Evolutionary conservation across 2,888 invertebrate genomes (phyloP).

Genomic region (Toxonevra muliebris): DNA sequence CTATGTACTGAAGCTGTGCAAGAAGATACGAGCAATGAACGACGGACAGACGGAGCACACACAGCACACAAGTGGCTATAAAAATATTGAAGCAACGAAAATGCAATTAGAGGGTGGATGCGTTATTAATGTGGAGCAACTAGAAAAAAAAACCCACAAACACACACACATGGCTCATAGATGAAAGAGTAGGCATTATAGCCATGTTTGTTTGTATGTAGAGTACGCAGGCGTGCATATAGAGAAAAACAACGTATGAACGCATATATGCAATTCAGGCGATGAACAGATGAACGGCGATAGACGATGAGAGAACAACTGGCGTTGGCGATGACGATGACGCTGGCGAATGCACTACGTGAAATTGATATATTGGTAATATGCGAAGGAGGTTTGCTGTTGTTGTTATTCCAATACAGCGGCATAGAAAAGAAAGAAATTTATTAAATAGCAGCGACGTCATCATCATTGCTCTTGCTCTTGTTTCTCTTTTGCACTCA

Average conservation of each 20-base stretch:
- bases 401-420: not conserved
- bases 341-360: slow-evolving; percentile 18
- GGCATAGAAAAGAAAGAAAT: not conserved
- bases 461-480: slow-evolving; percentile 9
- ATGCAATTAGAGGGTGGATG: slow-evolving; percentile 65
- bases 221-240: too few relatives aligned
- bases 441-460: slow-evolving; percentile 36
- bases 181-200: not conserved
- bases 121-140: slow-evolving; percentile 63
- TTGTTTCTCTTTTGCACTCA: not conserved
- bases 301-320: slow-evolving; percentile 19
- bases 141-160: slow-evolving; percentile 29
- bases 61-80: slow-evolving; percentile 6
- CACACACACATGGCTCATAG: slow-evolving; percentile 28
- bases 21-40: not conserved
- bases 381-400: slow-evolving; percentile 28
- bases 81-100: slow-evolving; percentile 40
- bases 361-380: slow-evolving; percentile 40
- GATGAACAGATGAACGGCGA: not conserved
- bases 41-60: not conserved
- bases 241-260: too few relatives aligned
- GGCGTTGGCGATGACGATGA: slow-evolving; percentile 15
- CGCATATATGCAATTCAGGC: too few relatives aligned
- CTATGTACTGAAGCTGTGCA: slow-evolving; percentile 12
- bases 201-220: too few relatives aligned